Conservation (phyloP, 1,140 invertebrate genomes). For the Cotesia vestalis region DNA sequence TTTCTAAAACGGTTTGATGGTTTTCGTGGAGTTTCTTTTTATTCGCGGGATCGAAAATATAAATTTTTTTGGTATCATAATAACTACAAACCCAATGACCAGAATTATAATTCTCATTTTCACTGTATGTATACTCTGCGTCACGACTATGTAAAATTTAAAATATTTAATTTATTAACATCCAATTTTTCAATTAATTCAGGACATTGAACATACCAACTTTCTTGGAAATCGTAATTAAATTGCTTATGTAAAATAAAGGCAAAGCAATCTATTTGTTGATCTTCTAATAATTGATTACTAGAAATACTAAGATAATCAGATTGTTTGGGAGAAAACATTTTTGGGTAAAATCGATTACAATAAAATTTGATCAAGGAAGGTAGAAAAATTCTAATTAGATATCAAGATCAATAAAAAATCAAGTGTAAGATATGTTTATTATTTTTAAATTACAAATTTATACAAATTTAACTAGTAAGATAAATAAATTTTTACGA, state of each 20-base stretch:
- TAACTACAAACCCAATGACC: slow-evolving; percentile 36
- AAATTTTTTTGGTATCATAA: slow-evolving; percentile 34
- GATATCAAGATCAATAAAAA: too few relatives aligned
- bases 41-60: slow-evolving; percentile 38
- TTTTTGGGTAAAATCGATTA: neutral
- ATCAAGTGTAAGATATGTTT: too few relatives aligned
- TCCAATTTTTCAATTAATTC: neutral
- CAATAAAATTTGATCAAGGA: too few relatives aligned
- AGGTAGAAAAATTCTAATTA: too few relatives aligned
- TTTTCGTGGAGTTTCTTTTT: slow-evolving; percentile 26
- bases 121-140: neutral
- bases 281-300: neutral
- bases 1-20: slow-evolving; percentile 21
- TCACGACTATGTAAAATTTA: neutral
- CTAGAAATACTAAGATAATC: neutral
- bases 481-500: too few relatives aligned
- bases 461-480: too few relatives aligned
- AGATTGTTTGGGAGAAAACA: neutral
- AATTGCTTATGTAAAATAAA: neutral
- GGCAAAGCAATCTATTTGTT: neutral
- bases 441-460: too few relatives aligned
- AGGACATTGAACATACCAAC: neutral
- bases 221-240: neutral
- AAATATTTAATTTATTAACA: neutral
- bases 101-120: neutral